phyloP scores from a whole-genome alignment of 2,888 invertebrate genomes.

The Acronicta psi region DNA sequence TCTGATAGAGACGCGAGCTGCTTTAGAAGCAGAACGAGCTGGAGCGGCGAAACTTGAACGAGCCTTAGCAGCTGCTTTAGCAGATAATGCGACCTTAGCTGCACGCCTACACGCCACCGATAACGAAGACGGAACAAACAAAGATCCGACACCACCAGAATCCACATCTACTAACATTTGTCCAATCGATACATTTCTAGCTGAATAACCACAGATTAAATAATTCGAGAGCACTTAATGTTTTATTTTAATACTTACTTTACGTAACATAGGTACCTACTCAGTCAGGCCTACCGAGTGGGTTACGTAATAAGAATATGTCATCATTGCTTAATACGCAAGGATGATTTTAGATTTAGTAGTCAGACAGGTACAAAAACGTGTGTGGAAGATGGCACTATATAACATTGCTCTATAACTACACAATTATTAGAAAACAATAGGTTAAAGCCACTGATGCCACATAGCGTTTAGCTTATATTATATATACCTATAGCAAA shows the following conservation, averaged over 20 bases:
- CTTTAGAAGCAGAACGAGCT: conserved; percentile 75
- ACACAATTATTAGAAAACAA: conserved; percentile 44
- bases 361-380: conserved; percentile 37
- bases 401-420: conserved; percentile 10
- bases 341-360: conserved; percentile 40
- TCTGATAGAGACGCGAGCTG: conserved; percentile 69
- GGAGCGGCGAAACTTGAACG: conserved; percentile 74
- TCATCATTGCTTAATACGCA: conserved; percentile 37
- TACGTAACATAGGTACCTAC: conserved; percentile 29
- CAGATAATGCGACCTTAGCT: conserved; percentile 77
- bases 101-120: conserved; percentile 67
- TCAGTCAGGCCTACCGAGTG: conserved; percentile 24
- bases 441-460: conserved; percentile 63
- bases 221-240: conserved; percentile 5
- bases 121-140: conserved; percentile 47
- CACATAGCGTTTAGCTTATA: conserved; percentile 21
- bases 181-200: conserved; percentile 80
- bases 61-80: conserved; percentile 75
- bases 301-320: conserved; percentile 41
- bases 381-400: conserved; percentile 4
- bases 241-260: conserved; percentile 8
- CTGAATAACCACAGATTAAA: conserved; percentile 66
- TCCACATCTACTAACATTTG: conserved; percentile 64
- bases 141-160: conserved; percentile 49
- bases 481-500: conserved; percentile 68